Percentiles rank a stretch among this genome's conserved stretches.
These are phyloP conservation scores for Cyanoliseus patagonus DNA, from an alignment of 2,113 vertebrate species.

Conservation along the genomic window DNA sequence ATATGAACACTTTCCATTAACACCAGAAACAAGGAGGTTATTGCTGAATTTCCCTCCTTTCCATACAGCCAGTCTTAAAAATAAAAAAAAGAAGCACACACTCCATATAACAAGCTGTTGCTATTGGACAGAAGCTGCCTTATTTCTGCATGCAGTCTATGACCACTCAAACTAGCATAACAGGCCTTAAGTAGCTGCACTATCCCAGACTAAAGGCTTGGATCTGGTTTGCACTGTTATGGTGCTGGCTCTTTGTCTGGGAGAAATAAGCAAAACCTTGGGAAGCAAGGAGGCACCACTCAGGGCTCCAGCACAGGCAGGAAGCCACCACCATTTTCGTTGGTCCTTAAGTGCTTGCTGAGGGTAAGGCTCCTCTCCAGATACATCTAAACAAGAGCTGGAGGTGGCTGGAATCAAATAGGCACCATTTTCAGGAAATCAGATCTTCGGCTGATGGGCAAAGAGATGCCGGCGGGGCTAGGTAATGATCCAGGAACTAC, in stretches of 20 bases:
- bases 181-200: neutral
- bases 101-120: neutral
- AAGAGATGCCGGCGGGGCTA: neutral
- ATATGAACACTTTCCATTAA: neutral
- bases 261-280: neutral
- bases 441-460: neutral
- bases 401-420: neutral
- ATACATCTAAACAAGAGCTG: neutral
- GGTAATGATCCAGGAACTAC: neutral
- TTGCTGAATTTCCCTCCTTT: neutral
- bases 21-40: neutral
- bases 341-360: neutral
- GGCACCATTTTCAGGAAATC: slow-evolving; percentile 10
- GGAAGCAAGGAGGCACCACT: neutral
- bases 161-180: neutral
- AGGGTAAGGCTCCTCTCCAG: neutral
- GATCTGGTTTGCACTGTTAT: accelerated
- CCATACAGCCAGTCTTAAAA: neutral
- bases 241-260: accelerated
- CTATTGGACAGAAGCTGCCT: neutral
- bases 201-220: neutral
- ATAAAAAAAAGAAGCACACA: neutral
- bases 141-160: neutral
- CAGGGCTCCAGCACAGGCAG: neutral
- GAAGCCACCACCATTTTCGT: neutral